phyloP scores from a whole-genome alignment of 2,888 invertebrate species.

The Lathronympha strigana region DNA sequence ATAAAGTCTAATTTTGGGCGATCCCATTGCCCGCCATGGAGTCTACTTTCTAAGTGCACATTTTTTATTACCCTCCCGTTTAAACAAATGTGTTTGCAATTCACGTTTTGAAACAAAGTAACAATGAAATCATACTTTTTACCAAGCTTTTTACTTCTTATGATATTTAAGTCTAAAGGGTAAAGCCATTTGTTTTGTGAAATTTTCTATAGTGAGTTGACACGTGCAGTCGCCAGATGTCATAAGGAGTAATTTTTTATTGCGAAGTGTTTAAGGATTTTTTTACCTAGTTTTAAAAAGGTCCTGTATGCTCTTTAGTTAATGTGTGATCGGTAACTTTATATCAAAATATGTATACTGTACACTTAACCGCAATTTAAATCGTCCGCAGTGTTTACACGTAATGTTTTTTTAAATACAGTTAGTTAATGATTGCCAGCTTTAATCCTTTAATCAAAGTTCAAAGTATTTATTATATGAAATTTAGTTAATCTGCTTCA shows the following conservation, averaged over 20 bases:
- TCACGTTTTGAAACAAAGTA: not conserved
- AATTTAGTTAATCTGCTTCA: too few relatives aligned
- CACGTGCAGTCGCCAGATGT: slow-evolving; percentile 1
- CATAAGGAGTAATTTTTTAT: not conserved
- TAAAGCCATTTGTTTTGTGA: not conserved
- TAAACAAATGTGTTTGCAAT: not conserved
- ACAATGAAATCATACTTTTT: not conserved
- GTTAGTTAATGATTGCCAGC: not conserved
- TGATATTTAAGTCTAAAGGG: too few relatives aligned
- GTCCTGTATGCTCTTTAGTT: too few relatives aligned
- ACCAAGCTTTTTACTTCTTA: not conserved
- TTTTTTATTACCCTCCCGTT: not conserved
- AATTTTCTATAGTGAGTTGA: not conserved
- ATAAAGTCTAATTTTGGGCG: too few relatives aligned
- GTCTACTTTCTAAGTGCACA: not conserved
- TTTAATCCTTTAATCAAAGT: not conserved
- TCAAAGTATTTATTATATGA: too few relatives aligned
- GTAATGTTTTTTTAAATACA: too few relatives aligned
- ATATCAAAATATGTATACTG: too few relatives aligned
- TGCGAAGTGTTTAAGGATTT: not conserved
- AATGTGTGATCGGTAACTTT: too few relatives aligned
- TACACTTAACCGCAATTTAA: too few relatives aligned
- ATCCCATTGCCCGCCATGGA: too few relatives aligned
- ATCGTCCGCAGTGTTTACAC: too few relatives aligned
- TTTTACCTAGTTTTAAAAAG: too few relatives aligned